These are phyloP conservation scores for Poeciliopsis paucimaculata DNA, from an alignment of 2,797 vertebrate species.

Conservation along the genomic window DNA sequence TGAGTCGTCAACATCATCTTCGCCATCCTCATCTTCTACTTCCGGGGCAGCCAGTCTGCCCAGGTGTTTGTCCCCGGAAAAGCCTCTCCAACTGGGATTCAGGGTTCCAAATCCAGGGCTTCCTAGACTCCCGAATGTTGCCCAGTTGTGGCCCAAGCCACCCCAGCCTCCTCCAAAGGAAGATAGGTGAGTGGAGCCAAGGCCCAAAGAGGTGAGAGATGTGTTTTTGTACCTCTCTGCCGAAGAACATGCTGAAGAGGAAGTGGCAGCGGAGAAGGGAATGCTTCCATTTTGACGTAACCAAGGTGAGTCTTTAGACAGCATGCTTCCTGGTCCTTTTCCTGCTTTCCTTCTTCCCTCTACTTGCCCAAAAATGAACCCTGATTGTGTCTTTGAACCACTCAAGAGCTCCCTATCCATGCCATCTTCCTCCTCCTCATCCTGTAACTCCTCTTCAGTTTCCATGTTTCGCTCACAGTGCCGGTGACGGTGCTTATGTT, in stretches of 20 bases:
- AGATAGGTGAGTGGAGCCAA: conserved; percentile 84
- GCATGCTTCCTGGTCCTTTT: conserved; percentile 65
- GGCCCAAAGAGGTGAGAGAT: conserved; percentile 76
- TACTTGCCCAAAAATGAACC: conserved; percentile 59
- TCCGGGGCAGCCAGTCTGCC: conserved; percentile 58
- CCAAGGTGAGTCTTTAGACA: conserved; percentile 86
- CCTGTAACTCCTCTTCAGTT: conserved; percentile 63
- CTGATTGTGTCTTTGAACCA: conserved; percentile 57
- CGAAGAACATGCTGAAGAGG: conserved; percentile 73
- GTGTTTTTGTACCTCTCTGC: conserved; percentile 90
- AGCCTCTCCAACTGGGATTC: conserved; percentile 63
- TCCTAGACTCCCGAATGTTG: conserved; percentile 62
- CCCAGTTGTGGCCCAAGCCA: conserved; percentile 74
- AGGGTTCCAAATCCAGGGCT: conserved; percentile 61
- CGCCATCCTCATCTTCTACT: conserved; percentile 67
- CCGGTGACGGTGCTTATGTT: conserved; percentile 91
- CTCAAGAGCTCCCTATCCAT: conserved; percentile 53
- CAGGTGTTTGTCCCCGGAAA: conserved; percentile 69
- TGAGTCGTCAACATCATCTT: conserved; percentile 51
- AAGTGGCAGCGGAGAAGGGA: conserved; percentile 61
- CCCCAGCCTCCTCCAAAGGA: conserved; percentile 78
- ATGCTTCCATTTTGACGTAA: conserved; percentile 87
- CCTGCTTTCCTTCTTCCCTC: conserved; percentile 57
- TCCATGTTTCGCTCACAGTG: conserved; percentile 86
- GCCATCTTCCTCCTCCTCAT: conserved; percentile 63